A percentile compares a stretch with the other conserved stretches of the same genome.
These are phyloP conservation scores for Garrulus glandarius DNA, from an alignment of 2,797 vertebrate species.

Conservation along the genomic window DNA sequence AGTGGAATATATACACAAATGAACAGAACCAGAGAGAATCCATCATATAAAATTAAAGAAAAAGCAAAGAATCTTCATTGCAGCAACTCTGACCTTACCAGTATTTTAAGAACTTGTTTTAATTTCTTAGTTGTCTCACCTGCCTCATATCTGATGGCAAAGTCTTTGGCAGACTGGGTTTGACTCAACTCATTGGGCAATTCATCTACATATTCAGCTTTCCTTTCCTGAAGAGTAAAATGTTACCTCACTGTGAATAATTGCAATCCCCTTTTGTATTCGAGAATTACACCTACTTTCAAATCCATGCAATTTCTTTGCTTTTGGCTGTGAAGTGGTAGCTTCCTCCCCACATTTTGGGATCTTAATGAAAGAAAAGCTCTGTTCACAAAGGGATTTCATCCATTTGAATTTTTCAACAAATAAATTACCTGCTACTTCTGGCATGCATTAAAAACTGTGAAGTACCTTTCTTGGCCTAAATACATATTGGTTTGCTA, in stretches of 20 bases:
- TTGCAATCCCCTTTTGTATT: not conserved
- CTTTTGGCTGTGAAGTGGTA: not conserved
- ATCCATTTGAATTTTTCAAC: not conserved
- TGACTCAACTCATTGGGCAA: not conserved
- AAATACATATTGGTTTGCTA: not conserved
- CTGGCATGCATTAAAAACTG: not conserved
- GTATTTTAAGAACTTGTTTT: not conserved
- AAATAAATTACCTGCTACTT: not conserved
- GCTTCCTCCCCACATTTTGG: not conserved
- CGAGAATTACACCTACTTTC: not conserved
- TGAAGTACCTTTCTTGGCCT: not conserved
- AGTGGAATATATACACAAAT: not conserved
- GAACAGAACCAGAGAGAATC: not conserved
- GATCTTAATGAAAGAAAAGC: not conserved
- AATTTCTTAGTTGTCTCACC: not conserved
- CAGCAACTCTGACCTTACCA: not conserved
- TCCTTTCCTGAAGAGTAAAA: not conserved
- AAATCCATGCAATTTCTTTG: not conserved
- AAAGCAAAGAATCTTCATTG: not conserved
- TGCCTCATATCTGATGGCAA: not conserved
- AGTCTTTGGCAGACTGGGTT: not conserved
- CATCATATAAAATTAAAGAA: not conserved
- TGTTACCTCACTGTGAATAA: not conserved
- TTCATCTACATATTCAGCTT: not conserved
- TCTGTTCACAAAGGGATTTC: not conserved